phyloP scores from a whole-genome alignment of 2,888 invertebrate species.

The Drosophila diplacantha region DNA sequence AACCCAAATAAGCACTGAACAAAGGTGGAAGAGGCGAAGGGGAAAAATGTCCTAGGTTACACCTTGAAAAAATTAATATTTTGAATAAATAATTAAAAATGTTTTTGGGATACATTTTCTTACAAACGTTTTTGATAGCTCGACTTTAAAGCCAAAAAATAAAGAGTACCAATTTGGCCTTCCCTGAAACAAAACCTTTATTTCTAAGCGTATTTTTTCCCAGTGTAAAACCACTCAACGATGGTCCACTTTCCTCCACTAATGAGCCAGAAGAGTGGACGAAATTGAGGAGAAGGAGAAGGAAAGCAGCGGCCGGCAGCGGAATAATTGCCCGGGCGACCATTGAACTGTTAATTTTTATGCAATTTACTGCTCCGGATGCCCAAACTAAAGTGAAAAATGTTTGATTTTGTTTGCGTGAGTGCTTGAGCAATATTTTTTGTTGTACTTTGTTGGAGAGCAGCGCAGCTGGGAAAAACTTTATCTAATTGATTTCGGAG shows the following conservation, averaged over 20 bases:
- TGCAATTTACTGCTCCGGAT: conserved; percentile 46
- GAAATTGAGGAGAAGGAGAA: not conserved
- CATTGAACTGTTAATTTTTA: conserved; percentile 57
- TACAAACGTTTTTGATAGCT: too few species aligned
- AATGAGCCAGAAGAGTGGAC: conserved; percentile 19
- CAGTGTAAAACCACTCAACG: conserved; percentile 9
- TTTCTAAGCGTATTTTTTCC: not conserved
- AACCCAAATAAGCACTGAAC: conserved; percentile 20
- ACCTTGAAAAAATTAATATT: not conserved
- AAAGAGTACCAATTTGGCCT: accelerated
- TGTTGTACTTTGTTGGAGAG: conserved; percentile 3
- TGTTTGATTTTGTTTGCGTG: conserved; percentile 20
- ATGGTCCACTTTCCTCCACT: conserved; percentile 10
- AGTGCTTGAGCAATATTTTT: conserved; percentile 5
- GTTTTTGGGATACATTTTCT: too few species aligned
- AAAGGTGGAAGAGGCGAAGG: not conserved
- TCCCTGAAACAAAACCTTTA: not conserved
- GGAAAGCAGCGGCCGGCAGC: conserved; percentile 5
- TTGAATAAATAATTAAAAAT: too few species aligned
- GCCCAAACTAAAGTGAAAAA: conserved; percentile 49
- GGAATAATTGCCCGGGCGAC: conserved; percentile 35
- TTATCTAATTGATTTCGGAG: conserved; percentile 66
- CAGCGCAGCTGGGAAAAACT: conserved; percentile 49
- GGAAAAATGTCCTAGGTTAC: not conserved
- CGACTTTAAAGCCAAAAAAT: too few species aligned